Evolutionary conservation across 2,113 vertebrate species (phyloP).

Genomic region (Carollia perspicillata): DNA sequence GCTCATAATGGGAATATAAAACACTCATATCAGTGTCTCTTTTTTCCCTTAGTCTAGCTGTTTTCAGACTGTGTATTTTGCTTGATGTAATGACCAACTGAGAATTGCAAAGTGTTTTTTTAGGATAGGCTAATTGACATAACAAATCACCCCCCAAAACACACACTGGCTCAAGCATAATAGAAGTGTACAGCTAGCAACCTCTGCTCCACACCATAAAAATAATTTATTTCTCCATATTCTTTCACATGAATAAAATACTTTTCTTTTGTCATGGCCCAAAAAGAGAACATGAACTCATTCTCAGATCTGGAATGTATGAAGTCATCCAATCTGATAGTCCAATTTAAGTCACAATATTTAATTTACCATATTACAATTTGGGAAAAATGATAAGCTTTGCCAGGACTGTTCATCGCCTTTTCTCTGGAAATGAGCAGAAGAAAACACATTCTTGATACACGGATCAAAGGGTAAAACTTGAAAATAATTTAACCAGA

Average conservation of each 20-base stretch:
- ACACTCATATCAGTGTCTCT: neutral
- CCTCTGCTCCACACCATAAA: neutral
- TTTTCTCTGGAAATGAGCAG: neutral
- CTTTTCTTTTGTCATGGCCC: neutral
- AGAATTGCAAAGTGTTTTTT: neutral
- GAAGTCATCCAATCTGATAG: neutral
- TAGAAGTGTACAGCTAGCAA: neutral
- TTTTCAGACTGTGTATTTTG: neutral
- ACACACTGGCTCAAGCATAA: neutral
- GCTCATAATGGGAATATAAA: neutral
- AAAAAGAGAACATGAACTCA: neutral
- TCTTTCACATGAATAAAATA: neutral
- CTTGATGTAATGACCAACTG: neutral
- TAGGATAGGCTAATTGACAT: neutral
- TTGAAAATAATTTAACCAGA: constrained; percentile 52
- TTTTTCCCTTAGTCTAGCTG: neutral
- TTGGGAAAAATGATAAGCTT: neutral
- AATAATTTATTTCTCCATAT: neutral
- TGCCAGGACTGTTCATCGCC: neutral
- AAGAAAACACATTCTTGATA: constrained; percentile 50
- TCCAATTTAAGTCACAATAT: neutral
- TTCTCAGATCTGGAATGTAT: neutral
- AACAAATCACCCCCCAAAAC: neutral
- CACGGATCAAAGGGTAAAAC: constrained; percentile 10
- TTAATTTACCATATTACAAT: constrained; percentile 25